A percentile compares a stretch with the other conserved stretches of the same genome.
These are phyloP conservation scores for Thymelicus lineola DNA, from an alignment of 2,888 invertebrate species.

Conservation along the genomic window DNA sequence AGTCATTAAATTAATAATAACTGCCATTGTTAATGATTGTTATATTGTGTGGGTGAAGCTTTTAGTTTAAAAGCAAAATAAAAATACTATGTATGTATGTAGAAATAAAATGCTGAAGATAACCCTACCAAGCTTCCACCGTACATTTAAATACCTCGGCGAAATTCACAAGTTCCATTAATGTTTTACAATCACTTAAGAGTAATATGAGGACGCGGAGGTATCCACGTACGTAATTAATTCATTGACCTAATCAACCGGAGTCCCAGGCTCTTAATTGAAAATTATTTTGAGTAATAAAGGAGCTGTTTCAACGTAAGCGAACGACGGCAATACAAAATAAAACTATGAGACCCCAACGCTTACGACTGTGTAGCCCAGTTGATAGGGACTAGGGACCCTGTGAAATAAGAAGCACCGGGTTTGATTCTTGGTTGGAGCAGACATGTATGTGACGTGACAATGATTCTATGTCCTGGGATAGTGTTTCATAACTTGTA, in stretches of 20 bases:
- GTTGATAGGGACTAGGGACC: too few relatives aligned
- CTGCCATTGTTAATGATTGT: background rate
- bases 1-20: background rate
- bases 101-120: too few relatives aligned
- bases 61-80: too few relatives aligned
- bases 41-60: background rate
- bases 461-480: too few relatives aligned
- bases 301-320: background rate
- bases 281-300: conserved; percentile 10
- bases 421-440: too few relatives aligned
- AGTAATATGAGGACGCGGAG: background rate
- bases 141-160: background rate
- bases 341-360: background rate
- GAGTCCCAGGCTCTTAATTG: conserved; percentile 18
- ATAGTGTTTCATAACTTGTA: too few relatives aligned
- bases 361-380: background rate
- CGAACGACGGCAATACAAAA: background rate
- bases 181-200: conserved; percentile 11
- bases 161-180: background rate
- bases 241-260: conserved; percentile 27
- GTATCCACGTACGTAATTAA: conserved; percentile 11
- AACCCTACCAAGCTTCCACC: background rate
- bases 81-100: too few relatives aligned
- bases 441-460: too few relatives aligned
- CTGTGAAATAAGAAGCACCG: too few relatives aligned